Evolutionary conservation across 2,888 invertebrate species (phyloP).

Genomic region (Megaustenia siamemsis): DNA sequence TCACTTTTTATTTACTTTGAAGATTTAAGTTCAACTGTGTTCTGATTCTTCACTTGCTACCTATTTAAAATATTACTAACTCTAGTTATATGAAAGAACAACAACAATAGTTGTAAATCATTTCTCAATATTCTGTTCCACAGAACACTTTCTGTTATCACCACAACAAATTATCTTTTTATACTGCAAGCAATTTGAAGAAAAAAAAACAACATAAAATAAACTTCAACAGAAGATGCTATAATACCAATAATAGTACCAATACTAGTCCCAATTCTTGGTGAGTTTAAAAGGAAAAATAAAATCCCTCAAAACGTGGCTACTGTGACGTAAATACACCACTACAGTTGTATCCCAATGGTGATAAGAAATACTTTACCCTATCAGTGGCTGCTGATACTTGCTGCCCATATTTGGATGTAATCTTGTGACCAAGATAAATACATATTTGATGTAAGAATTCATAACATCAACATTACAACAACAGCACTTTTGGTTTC

Average conservation of each 20-base stretch:
- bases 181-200: background rate
- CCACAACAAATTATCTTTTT: background rate
- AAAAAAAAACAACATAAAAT: background rate
- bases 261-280: background rate
- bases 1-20: too few species aligned
- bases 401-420: constrained; percentile 50
- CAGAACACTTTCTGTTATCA: background rate
- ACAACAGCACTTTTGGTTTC: too few species aligned
- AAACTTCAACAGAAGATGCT: background rate
- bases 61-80: too few species aligned
- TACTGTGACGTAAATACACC: background rate
- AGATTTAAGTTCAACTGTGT: too few species aligned
- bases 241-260: too few species aligned
- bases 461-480: background rate
- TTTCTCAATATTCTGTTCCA: too few species aligned
- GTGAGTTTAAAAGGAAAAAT: background rate
- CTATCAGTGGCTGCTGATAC: constrained; percentile 53
- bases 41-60: too few species aligned
- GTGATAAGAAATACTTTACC: constrained; percentile 47
- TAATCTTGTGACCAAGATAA: constrained; percentile 46
- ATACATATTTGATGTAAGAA: background rate
- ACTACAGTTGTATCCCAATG: background rate
- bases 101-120: too few species aligned
- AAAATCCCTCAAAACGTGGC: background rate
- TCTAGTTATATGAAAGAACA: too few species aligned